Evolutionary conservation across 2,888 invertebrate species (phyloP), one percentile per base, ranked within the genome.

Genomic region (Pantelozetes paolii): DNA sequence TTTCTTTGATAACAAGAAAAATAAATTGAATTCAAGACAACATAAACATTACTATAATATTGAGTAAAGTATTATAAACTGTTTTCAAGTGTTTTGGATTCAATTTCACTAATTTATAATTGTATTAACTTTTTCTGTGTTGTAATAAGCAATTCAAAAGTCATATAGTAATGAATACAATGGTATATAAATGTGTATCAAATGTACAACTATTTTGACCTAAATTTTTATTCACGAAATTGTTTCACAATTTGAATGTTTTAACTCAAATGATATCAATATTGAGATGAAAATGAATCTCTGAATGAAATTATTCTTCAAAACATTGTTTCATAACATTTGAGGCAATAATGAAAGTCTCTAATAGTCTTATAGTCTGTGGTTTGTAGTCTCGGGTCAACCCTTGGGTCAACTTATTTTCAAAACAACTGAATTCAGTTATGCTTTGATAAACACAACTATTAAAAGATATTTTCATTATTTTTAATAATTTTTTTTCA

Each of bases 151-250:
- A 6, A 50, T 20, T 36, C 36, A 11, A 36, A 50, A 20, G n/a
- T 50, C 45, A n/a, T 2, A 54, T 18, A 54, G 6, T 28, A 11
- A 28, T 23, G 30, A 57, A 57, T 28, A 57, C 30, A 57, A 57
- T 57, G 57, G 15, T 13, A 28, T 57, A 48, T n/a, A 54, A 54
- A 57, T 28, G 30, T 57, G 28, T 57, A 57, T 11, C 54, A 54
- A 54, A 6, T 54, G 23, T 54, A 28, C 64, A 64, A 64, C 64
- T 64, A 64, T 36, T 64, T n/a, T 64, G 64, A 64, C 64, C 64
- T 64, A 64, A 64, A 64, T 64, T 64, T n/a, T 64, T 20, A 64
- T 28, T 64, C 64, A 62, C 62, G 62, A 64, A 64, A 64, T 36
- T 64, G 13, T 36, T 32, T 30, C 30, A 30, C n/a, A n/a, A n/a